Conservation (phyloP, 30 jellyfish, hydroid and myxozoan species). For the Hydractinia symbiolongicarpus region DNA sequence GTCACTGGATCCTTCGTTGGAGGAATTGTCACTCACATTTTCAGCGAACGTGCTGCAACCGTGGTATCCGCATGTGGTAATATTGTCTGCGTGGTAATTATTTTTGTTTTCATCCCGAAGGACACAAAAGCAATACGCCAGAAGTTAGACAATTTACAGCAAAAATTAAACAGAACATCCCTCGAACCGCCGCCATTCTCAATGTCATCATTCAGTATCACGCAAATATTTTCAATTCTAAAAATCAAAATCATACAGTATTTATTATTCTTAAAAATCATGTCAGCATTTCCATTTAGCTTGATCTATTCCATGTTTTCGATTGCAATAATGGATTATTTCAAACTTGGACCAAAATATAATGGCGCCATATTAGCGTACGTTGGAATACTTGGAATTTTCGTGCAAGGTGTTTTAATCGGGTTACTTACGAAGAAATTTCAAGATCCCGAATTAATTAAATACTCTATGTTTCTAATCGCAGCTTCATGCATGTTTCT, state of each 20-base stretch:
- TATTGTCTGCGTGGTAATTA: slow-evolving; percentile 20
- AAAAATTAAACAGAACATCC: not conserved
- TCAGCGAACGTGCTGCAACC: slow-evolving; percentile 32
- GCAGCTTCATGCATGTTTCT: slow-evolving; percentile 12
- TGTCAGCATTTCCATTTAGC: slow-evolving; percentile 32
- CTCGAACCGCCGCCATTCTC: not conserved
- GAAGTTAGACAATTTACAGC: slow-evolving; percentile 7
- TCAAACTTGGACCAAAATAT: slow-evolving; percentile 29
- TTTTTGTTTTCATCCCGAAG: slow-evolving; percentile 23
- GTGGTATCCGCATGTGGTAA: slow-evolving; percentile 36
- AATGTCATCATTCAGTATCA: not conserved
- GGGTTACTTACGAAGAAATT: slow-evolving; percentile 24
- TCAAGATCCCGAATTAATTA: slow-evolving; percentile 22
- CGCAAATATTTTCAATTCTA: slow-evolving; percentile 5
- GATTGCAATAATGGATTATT: slow-evolving; percentile 41
- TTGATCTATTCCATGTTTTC: slow-evolving; percentile 34
- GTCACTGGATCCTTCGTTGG: slow-evolving; percentile 34
- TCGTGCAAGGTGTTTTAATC: slow-evolving; percentile 31
- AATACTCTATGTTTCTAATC: slow-evolving; percentile 8
- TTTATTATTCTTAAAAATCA: slow-evolving; percentile 26
- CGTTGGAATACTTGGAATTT: slow-evolving; percentile 21
- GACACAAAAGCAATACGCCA: slow-evolving; percentile 37
- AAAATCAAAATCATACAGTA: slow-evolving; percentile 16
- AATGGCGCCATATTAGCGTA: slow-evolving; percentile 31
- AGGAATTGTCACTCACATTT: slow-evolving; percentile 23